Base-by-base conservation (phyloP, 2,113 vertebrate species). In the Siniperca knerii region DNA sequence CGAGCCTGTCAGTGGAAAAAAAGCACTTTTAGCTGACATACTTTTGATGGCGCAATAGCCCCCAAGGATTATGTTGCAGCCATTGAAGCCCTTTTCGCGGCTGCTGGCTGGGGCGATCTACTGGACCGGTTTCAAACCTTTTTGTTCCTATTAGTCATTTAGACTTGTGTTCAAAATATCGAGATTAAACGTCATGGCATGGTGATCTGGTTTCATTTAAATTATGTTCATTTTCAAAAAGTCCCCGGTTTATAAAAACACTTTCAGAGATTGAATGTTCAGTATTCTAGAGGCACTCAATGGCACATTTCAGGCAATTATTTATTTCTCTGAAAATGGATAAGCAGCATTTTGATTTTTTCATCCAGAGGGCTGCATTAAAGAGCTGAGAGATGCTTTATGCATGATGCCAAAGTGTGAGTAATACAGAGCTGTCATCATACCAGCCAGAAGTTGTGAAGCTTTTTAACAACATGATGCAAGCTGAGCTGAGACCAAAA, bases 391-490 rank as follows among this genome's bases (percentile, higher is more conserved):
- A 9, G 74, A 80, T 68, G 75, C 58, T 68, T 79, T 73, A 29
- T 67, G 54, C 48, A 58, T 23, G 82, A 42, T 77, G 81, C 58
- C 71, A 35, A 48, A 65, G 73, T 37, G 42, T 61, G 77, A 83
- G 84, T 69, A 35, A 79, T 21, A 37, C 62, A 21, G 52, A 87
- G 75, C 75, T 75, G 80, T 82, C 83, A 78, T 66, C 35, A 20
- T 0, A 72, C 1, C 71, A 77, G 46, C 58, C 70, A 72, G 50
- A 18, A 50, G 75, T 66, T 66, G 70, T 77, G 62, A 33, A 69
- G 72, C 37, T 46, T 75, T 78, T 57, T 8, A 61, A 64, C 55
- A 21, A 68, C 52, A 54, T 65, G 57, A 84, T 40, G 71, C 46
- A 33, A 86, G 64, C 70, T 40, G 15, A 75, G 35, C 76, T 4